phyloP scores from a whole-genome alignment of 37 sponge, comb jelly and placozoan genomes.

The Spongilla lacustris region DNA sequence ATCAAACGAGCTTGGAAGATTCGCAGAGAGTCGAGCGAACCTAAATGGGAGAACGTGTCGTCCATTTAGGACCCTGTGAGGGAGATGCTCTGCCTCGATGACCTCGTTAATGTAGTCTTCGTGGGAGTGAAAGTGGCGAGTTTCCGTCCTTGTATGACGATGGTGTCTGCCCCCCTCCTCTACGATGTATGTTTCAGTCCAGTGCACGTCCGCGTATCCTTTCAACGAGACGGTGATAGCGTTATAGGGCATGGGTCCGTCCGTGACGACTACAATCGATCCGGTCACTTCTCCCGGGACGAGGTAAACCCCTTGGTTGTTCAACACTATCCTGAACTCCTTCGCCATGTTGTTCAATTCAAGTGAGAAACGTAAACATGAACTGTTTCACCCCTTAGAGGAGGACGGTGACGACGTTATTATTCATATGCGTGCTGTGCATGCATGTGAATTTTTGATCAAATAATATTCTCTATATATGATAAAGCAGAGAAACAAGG shows the following conservation, averaged over 20 bases:
- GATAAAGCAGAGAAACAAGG: no score
- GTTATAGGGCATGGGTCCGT: slow-evolving; percentile 31
- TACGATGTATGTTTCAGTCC: slow-evolving; percentile 51
- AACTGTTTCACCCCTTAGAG: no score
- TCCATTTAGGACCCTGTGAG: slow-evolving; percentile 25
- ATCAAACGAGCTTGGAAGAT: slow-evolving; percentile 30
- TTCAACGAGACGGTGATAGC: slow-evolving; percentile 35
- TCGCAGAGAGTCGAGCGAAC: slow-evolving; percentile 22
- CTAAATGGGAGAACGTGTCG: slow-evolving; percentile 40
- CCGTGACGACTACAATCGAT: slow-evolving; percentile 2
- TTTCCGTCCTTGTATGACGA: slow-evolving; percentile 39
- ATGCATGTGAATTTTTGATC: no score
- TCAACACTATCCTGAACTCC: background rate
- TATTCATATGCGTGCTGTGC: no score
- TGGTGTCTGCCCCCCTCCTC: background rate
- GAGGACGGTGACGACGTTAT: no score
- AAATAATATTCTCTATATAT: no score
- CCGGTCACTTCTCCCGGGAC: slow-evolving; percentile 30
- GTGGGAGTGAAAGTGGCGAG: slow-evolving; percentile 23
- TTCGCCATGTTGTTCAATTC: background rate
- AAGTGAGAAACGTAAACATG: no score
- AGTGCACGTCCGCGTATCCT: slow-evolving; percentile 65
- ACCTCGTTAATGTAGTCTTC: slow-evolving; percentile 25
- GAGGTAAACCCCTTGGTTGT: background rate
- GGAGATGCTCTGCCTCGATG: background rate